phyloP scores from a whole-genome alignment of 2,113 vertebrate species.

The Ptychochromis oligacanthus region DNA sequence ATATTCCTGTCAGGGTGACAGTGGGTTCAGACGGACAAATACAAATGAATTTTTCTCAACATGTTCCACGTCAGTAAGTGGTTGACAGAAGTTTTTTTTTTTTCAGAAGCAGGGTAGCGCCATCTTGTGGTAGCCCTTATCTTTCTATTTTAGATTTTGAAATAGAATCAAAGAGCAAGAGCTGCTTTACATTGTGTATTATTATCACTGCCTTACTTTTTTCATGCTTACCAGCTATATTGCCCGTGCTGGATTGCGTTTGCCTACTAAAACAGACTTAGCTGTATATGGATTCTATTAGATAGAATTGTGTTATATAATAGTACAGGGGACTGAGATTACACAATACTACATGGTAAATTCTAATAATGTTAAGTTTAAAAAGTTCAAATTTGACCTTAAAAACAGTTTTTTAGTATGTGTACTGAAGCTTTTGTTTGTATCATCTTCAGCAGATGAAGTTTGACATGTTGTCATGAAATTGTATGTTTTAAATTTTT shows the following conservation, averaged over 20 bases:
- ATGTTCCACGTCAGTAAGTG: conserved; percentile 6
- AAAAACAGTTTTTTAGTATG: not conserved
- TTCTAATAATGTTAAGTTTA: not conserved
- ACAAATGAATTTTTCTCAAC: conserved; percentile 8
- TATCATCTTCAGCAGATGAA: too few relatives aligned
- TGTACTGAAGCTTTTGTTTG: too few relatives aligned
- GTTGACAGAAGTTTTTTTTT: not conserved
- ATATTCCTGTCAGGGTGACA: conserved; percentile 36
- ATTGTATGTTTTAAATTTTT: too few relatives aligned
- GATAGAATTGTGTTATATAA: not conserved
- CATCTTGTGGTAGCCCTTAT: conserved; percentile 61
- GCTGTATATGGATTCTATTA: not conserved
- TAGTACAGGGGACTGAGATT: not conserved
- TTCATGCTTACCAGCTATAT: not conserved
- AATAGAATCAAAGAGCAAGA: not conserved
- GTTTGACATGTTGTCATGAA: too few relatives aligned
- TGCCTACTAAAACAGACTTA: not conserved
- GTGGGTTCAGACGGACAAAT: conserved; percentile 1
- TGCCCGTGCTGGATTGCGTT: not conserved
- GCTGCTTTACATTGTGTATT: not conserved
- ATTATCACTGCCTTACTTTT: not conserved
- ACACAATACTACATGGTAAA: not conserved
- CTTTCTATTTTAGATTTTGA: not conserved
- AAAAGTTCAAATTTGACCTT: not conserved
- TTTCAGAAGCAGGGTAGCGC: conserved; percentile 11